Conservation (phyloP, 2,888 invertebrate species). For the Serrognathus titanus region DNA sequence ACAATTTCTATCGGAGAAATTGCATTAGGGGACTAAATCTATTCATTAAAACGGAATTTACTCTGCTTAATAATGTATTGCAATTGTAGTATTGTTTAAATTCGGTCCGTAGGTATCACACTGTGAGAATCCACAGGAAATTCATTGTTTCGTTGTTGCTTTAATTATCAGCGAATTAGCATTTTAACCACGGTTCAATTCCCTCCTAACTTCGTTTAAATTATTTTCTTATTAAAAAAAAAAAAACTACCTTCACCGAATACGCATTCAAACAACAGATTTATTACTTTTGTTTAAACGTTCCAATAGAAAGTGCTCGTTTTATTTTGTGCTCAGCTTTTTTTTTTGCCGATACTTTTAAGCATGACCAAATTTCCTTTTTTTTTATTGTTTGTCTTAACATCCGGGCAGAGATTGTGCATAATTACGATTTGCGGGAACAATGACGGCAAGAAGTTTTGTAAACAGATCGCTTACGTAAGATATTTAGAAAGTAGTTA, state of each 20-base stretch:
- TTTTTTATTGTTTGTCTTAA: too few species aligned
- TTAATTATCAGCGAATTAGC: slow-evolving; percentile 7
- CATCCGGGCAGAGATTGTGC: too few species aligned
- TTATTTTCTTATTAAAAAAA: not conserved
- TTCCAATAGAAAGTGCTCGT: not conserved
- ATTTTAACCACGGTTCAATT: not conserved
- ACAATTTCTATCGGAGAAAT: too few species aligned
- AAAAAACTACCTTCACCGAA: not conserved
- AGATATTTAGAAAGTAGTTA: too few species aligned
- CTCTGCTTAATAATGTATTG: slow-evolving; percentile 15
- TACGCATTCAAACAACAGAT: not conserved
- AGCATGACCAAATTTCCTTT: too few species aligned
- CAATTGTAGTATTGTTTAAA: slow-evolving; percentile 9
- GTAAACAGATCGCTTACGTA: too few species aligned
- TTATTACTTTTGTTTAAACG: not conserved
- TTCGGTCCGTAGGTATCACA: slow-evolving; percentile 4
- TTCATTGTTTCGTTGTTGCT: slow-evolving; percentile 7
- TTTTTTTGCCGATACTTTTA: not conserved
- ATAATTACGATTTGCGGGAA: too few species aligned
- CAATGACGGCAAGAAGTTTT: too few species aligned
- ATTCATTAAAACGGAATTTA: slow-evolving; percentile 16
- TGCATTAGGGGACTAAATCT: not conserved
- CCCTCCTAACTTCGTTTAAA: slow-evolving; percentile 1
- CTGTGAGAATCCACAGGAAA: slow-evolving; percentile 5
- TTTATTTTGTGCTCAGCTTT: not conserved